These are phyloP conservation scores for Macquaria australasica DNA, from an alignment of 2,113 vertebrate species.

Conservation along the genomic window DNA sequence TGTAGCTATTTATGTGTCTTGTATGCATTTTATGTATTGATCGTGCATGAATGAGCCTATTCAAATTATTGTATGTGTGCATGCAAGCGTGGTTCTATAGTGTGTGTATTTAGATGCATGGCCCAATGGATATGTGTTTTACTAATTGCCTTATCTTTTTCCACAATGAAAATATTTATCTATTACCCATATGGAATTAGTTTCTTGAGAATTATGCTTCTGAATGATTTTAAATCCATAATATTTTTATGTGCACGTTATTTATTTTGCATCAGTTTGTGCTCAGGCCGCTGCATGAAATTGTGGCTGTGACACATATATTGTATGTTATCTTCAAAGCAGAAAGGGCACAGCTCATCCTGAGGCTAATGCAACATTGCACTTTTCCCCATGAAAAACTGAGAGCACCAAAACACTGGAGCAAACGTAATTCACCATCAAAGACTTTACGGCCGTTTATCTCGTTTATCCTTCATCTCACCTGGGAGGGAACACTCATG, in stretches of 20 bases:
- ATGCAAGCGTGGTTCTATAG: conserved; percentile 21
- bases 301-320: conserved; percentile 46
- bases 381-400: conserved; percentile 48
- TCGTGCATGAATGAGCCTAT: conserved; percentile 33
- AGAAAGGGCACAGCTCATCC: conserved; percentile 69
- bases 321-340: conserved; percentile 64
- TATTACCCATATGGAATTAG: neutral
- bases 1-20: conserved; percentile 23
- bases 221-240: neutral
- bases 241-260: neutral
- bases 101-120: conserved; percentile 10
- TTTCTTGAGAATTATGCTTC: neutral
- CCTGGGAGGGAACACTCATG: conserved; percentile 69
- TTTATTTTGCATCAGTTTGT: conserved; percentile 25
- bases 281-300: conserved; percentile 33
- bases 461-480: conserved; percentile 70
- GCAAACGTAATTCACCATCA: conserved; percentile 67
- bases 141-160: conserved; percentile 24
- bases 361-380: conserved; percentile 62
- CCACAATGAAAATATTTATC: neutral
- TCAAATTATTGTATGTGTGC: conserved; percentile 14
- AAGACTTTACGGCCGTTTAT: conserved; percentile 56
- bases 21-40: conserved; percentile 7
- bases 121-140: conserved; percentile 7
- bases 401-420: conserved; percentile 49